These are phyloP conservation scores for Brevipalpus yothersi DNA, from an alignment of 1,140 invertebrate species.

Conservation along the genomic window DNA sequence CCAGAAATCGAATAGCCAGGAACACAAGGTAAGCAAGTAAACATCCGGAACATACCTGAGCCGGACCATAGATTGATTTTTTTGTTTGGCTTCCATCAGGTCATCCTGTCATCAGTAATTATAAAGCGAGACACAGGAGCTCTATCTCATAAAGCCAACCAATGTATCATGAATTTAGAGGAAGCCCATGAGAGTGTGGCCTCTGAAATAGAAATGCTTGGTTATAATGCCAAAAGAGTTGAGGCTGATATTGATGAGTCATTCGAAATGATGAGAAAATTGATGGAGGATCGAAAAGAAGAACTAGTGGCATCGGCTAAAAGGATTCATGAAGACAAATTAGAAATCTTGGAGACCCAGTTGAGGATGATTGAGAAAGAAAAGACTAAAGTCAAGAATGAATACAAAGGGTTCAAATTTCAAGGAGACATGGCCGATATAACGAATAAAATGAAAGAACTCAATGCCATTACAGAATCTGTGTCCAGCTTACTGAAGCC, in stretches of 20 bases:
- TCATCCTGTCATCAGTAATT: constrained; percentile 82
- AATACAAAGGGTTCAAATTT: constrained; percentile 67
- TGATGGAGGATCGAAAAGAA: constrained; percentile 44
- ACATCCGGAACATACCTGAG: too few species aligned
- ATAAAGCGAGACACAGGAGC: constrained; percentile 92
- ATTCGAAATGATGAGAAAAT: constrained; percentile 46
- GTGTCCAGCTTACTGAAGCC: constrained; percentile 56
- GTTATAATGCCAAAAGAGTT: constrained; percentile 33
- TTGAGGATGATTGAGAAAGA: constrained; percentile 62
- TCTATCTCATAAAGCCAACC: constrained; percentile 73
- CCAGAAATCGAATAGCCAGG: neutral
- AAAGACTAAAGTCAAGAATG: constrained; percentile 59
- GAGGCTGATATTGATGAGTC: constrained; percentile 28
- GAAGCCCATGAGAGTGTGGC: constrained; percentile 45
- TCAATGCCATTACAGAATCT: constrained; percentile 59
- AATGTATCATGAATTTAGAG: constrained; percentile 60
- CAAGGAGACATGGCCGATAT: constrained; percentile 67
- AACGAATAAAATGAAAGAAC: constrained; percentile 55
- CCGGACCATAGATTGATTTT: too few species aligned
- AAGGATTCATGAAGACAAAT: constrained; percentile 49
- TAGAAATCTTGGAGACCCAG: constrained; percentile 59
- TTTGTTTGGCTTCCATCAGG: too few species aligned
- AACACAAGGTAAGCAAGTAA: constrained; percentile 6
- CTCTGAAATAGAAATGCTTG: constrained; percentile 33
- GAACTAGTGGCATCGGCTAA: constrained; percentile 41